A percentile compares a stretch with the other conserved stretches of the same genome.
These are phyloP conservation scores for Rhea americana DNA, from an alignment of 2,113 vertebrate species.

Conservation along the genomic window DNA sequence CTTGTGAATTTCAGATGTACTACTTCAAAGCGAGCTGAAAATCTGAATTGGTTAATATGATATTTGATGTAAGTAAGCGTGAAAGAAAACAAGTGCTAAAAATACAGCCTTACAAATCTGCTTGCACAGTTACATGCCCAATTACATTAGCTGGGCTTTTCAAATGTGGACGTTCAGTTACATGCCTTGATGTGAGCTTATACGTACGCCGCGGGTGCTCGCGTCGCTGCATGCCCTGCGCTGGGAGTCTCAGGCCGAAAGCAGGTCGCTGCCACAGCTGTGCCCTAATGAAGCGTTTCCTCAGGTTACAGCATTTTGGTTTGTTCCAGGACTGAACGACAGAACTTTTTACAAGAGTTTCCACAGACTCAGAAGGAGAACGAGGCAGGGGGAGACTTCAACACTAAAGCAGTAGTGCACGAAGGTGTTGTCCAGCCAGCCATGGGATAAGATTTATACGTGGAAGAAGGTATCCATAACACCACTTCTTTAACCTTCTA, in stretches of 20 bases:
- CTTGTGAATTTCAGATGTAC: not conserved
- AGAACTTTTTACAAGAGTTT: not conserved
- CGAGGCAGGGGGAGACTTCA: not conserved
- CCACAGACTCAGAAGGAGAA: not conserved
- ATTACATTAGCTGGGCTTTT: not conserved
- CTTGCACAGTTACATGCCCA: not conserved
- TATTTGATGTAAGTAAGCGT: not conserved
- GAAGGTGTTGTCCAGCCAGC: not conserved
- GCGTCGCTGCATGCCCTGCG: not conserved
- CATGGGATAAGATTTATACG: not conserved
- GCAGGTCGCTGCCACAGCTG: not conserved
- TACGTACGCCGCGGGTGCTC: not conserved
- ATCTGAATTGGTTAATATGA: not conserved
- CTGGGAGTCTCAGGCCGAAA: not conserved
- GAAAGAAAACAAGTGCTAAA: not conserved
- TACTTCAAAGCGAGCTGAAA: not conserved
- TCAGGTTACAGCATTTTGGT: not conserved
- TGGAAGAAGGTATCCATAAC: fast-evolving
- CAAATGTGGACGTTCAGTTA: not conserved
- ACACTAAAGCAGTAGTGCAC: not conserved
- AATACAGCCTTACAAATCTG: not conserved
- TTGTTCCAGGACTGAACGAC: not conserved
- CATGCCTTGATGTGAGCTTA: not conserved
- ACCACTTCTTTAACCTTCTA: not conserved
- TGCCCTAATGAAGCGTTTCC: not conserved